These are phyloP conservation scores for Muschampia plurimacula DNA, from an alignment of 2,888 invertebrate genomes.

Conservation along the genomic window DNA sequence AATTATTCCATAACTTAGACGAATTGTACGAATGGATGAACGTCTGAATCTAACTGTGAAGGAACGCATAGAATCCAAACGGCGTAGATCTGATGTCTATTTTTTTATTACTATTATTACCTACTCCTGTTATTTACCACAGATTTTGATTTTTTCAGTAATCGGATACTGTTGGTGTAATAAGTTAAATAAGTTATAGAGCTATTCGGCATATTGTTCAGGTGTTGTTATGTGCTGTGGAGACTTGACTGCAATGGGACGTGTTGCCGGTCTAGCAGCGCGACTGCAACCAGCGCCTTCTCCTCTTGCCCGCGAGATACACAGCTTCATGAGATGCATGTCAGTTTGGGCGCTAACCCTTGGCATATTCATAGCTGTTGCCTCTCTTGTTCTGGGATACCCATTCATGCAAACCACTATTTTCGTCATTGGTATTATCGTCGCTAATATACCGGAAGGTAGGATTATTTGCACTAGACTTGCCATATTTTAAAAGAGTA, in stretches of 20 bases:
- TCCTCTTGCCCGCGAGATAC: slow-evolving; percentile 98
- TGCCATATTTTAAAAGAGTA: too few relatives aligned
- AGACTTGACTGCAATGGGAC: slow-evolving; percentile 92
- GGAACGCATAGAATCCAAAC: too few relatives aligned
- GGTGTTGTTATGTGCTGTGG: slow-evolving; percentile 95
- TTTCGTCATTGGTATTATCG: slow-evolving; percentile 98
- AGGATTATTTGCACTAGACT: slow-evolving; percentile 8
- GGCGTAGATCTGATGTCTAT: too few relatives aligned
- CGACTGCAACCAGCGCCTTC: slow-evolving; percentile 97
- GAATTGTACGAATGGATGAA: too few relatives aligned
- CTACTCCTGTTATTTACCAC: not conserved
- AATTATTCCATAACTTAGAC: too few relatives aligned
- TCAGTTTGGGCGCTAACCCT: slow-evolving; percentile 96
- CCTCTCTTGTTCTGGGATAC: slow-evolving; percentile 97
- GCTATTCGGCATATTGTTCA: slow-evolving; percentile 42
- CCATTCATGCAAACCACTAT: slow-evolving; percentile 99
- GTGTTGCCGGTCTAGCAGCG: slow-evolving; percentile 96
- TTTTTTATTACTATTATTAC: too few relatives aligned
- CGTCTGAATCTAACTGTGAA: too few relatives aligned
- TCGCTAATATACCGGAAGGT: slow-evolving; percentile 99
- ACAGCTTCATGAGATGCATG: slow-evolving; percentile 98
- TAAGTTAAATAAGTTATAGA: not conserved
- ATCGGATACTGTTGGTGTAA: not conserved
- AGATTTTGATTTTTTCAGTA: not conserved
- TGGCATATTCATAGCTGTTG: slow-evolving; percentile 96